These are phyloP conservation scores for Acestrorhynchus altus DNA, from an alignment of 2,797 vertebrate species.

Conservation along the genomic window DNA sequence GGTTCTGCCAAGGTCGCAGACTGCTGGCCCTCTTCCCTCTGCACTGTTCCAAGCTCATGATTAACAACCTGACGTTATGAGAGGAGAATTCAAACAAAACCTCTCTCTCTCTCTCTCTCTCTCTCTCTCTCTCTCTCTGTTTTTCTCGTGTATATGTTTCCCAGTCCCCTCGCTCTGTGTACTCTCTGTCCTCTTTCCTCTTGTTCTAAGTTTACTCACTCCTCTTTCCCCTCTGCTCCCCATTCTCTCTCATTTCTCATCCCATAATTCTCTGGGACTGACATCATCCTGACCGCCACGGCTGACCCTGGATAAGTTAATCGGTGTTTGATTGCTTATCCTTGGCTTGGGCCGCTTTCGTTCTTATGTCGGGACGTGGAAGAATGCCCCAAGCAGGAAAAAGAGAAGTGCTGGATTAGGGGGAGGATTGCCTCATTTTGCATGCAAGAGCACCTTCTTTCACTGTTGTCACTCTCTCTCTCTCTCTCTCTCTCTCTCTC, in stretches of 20 bases:
- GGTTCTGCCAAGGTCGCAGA: slow-evolving; percentile 70
- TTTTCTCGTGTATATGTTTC: background rate
- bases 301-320: slow-evolving; percentile 55
- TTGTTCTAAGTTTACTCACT: slow-evolving; percentile 60
- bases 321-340: slow-evolving; percentile 50
- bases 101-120: slow-evolving; percentile 39
- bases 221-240: background rate
- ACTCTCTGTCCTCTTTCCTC: slow-evolving; percentile 32
- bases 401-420: slow-evolving; percentile 43
- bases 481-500: slow-evolving; percentile 8
- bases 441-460: slow-evolving; percentile 33
- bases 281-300: slow-evolving; percentile 69
- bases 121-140: slow-evolving; percentile 5
- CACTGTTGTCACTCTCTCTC: background rate
- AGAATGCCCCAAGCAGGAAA: slow-evolving; percentile 48
- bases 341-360: slow-evolving; percentile 24
- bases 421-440: slow-evolving; percentile 65
- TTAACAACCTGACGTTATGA: slow-evolving; percentile 79
- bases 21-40: slow-evolving; percentile 65
- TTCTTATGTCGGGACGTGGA: slow-evolving; percentile 38
- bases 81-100: slow-evolving; percentile 74
- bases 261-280: slow-evolving; percentile 63
- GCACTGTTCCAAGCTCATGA: slow-evolving; percentile 69
- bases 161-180: slow-evolving; percentile 44
- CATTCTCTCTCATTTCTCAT: slow-evolving; percentile 54